Evolutionary conservation across 2,888 invertebrate species (phyloP).

Genomic region (Agrochola macilenta): DNA sequence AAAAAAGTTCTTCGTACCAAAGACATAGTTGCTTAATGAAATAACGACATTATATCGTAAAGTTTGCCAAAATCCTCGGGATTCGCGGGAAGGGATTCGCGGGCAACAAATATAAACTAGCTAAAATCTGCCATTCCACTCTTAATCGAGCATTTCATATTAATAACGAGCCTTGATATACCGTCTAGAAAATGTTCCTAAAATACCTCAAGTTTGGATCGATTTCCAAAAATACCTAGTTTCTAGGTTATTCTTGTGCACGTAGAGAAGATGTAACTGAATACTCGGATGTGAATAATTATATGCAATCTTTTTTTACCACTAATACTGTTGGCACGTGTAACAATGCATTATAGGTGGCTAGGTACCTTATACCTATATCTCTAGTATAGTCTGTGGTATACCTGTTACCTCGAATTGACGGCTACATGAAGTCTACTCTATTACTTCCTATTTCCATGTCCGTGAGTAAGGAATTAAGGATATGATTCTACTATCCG

Average conservation of each 20-base stretch:
- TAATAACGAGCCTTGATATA: neutral
- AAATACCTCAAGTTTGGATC: slow-evolving; percentile 38
- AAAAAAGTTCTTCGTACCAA: neutral
- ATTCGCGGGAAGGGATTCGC: no score
- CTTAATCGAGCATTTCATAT: neutral
- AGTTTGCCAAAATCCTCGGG: neutral
- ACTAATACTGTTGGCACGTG: slow-evolving; percentile 1
- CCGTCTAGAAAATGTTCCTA: slow-evolving; percentile 20
- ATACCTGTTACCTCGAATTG: neutral
- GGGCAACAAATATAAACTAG: neutral
- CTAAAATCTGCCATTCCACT: neutral
- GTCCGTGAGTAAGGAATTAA: neutral
- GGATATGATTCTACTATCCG: slow-evolving; percentile 19
- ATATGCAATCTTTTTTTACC: slow-evolving; percentile 13
- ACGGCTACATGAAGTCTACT: neutral
- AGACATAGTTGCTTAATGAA: neutral
- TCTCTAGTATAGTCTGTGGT: neutral
- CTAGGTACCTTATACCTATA: neutral
- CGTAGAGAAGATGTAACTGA: slow-evolving; percentile 27
- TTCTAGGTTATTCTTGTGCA: slow-evolving; percentile 44
- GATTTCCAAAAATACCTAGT: slow-evolving; percentile 42
- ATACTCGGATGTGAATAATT: slow-evolving; percentile 17
- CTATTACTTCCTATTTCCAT: slow-evolving; percentile 7
- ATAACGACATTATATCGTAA: neutral
- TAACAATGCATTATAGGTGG: neutral